Evolutionary conservation across 2,888 invertebrate species (phyloP).

Genomic region (Geophilus truncorum): DNA sequence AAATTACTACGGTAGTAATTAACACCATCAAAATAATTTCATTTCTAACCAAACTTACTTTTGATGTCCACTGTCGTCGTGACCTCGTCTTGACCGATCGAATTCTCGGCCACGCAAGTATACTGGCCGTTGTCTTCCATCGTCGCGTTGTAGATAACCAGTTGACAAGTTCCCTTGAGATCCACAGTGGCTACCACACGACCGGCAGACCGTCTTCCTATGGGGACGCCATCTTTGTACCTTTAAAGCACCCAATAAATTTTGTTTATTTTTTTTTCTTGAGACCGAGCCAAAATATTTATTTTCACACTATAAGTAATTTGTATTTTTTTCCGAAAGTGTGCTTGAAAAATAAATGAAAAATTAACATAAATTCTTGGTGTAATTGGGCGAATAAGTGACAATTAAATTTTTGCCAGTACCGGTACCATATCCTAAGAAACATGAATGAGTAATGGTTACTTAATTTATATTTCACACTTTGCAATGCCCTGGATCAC

Average conservation of each 20-base stretch:
- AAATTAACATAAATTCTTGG: too few relatives aligned
- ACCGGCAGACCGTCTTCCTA: conserved; percentile 48
- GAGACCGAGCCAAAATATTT: background rate
- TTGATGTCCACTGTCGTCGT: conserved; percentile 65
- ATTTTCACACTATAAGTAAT: background rate
- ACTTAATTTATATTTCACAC: too few relatives aligned
- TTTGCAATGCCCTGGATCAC: too few relatives aligned
- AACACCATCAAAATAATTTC: background rate
- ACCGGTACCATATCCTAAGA: too few relatives aligned
- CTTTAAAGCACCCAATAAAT: conserved; percentile 29
- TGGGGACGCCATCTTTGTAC: conserved; percentile 62
- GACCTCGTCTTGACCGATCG: conserved; percentile 67
- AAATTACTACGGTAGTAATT: background rate
- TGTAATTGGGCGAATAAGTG: too few relatives aligned
- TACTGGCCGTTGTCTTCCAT: conserved; percentile 67
- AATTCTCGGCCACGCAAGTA: conserved; percentile 68
- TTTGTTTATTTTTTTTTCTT: background rate
- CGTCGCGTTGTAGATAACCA: conserved; percentile 62
- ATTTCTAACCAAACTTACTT: conserved; percentile 48
- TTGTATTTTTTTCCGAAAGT: background rate
- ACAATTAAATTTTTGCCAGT: too few relatives aligned
- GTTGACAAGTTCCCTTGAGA: conserved; percentile 67
- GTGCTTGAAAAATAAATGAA: too few relatives aligned
- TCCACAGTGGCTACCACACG: conserved; percentile 63
- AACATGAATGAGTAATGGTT: too few relatives aligned